Evolutionary conservation across 2,797 vertebrate genomes (phyloP).

Genomic region (Sardinella longiceps): DNA sequence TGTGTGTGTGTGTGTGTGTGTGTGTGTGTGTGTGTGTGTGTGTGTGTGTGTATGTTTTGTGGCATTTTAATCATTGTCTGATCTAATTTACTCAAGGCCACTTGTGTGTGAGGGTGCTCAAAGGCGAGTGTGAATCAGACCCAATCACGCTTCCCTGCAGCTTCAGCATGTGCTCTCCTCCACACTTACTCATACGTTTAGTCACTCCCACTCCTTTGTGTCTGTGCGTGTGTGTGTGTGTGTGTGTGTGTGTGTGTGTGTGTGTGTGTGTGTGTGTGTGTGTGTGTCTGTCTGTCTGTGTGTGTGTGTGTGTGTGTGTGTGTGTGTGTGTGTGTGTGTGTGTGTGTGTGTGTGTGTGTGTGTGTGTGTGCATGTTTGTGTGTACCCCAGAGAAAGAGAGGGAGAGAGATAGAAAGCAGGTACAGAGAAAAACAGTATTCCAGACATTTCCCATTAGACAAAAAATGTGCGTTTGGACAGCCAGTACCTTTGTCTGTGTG

Average conservation of each 20-base stretch:
- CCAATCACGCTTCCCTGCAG: neutral
- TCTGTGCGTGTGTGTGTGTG: neutral
- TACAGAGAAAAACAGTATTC: too few relatives aligned
- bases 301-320: neutral
- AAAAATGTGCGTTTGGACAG: too few relatives aligned
- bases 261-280: neutral
- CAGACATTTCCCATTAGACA: too few relatives aligned
- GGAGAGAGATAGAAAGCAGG: too few relatives aligned
- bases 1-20: neutral
- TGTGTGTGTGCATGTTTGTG: too few relatives aligned
- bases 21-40: neutral
- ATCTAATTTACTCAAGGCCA: neutral
- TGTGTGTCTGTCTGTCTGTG: too few relatives aligned
- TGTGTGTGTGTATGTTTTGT: neutral
- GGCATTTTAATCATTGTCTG: neutral
- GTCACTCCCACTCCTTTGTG: neutral
- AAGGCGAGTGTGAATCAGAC: neutral
- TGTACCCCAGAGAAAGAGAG: too few relatives aligned
- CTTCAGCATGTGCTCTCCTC: neutral
- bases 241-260: neutral
- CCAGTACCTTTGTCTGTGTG: neutral
- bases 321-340: neutral
- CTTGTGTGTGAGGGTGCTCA: neutral
- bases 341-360: too few relatives aligned
- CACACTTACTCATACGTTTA: neutral